These are phyloP conservation scores for Sebastes trivittatus DNA, from an alignment of 2,797 vertebrate species.

Conservation along the genomic window DNA sequence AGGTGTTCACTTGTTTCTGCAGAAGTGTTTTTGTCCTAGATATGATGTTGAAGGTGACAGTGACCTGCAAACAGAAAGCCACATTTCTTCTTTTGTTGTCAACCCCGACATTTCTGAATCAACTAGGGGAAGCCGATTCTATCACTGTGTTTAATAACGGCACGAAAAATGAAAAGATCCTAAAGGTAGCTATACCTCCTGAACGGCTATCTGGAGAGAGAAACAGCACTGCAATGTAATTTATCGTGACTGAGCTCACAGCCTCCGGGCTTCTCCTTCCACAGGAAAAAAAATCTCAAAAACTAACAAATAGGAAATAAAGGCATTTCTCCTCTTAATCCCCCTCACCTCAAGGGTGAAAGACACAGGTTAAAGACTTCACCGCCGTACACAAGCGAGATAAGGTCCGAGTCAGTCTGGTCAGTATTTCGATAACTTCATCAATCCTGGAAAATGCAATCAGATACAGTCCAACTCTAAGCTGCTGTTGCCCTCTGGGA, in stretches of 20 bases:
- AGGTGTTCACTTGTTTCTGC: background rate
- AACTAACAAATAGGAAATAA: conserved; percentile 79
- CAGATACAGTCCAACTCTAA: conserved; percentile 78
- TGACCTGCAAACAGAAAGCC: conserved; percentile 27
- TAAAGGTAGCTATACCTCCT: conserved; percentile 76
- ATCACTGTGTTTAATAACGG: conserved; percentile 80
- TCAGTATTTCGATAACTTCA: conserved; percentile 82
- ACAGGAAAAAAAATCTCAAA: conserved; percentile 38
- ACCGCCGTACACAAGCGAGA: conserved; percentile 65
- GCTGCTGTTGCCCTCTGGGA: conserved; percentile 81
- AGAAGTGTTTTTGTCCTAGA: conserved; percentile 3
- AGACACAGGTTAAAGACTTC: conserved; percentile 81
- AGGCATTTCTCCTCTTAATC: conserved; percentile 71
- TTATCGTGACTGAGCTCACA: conserved; percentile 68
- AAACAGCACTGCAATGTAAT: conserved; percentile 74
- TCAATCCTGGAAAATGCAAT: conserved; percentile 83
- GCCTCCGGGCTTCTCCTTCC: conserved; percentile 57
- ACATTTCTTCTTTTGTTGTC: conserved; percentile 57
- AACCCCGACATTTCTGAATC: conserved; percentile 65
- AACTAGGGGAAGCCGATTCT: conserved; percentile 62
- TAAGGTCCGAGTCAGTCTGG: conserved; percentile 72
- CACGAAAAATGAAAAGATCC: conserved; percentile 82
- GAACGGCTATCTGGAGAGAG: conserved; percentile 77
- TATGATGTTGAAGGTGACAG: conserved; percentile 37
- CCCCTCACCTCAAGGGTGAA: conserved; percentile 65